Percentiles rank a stretch among this genome's conserved stretches.
Conservation (phyloP, 1,140 invertebrate genomes). For the Drosophila triauraria region DNA sequence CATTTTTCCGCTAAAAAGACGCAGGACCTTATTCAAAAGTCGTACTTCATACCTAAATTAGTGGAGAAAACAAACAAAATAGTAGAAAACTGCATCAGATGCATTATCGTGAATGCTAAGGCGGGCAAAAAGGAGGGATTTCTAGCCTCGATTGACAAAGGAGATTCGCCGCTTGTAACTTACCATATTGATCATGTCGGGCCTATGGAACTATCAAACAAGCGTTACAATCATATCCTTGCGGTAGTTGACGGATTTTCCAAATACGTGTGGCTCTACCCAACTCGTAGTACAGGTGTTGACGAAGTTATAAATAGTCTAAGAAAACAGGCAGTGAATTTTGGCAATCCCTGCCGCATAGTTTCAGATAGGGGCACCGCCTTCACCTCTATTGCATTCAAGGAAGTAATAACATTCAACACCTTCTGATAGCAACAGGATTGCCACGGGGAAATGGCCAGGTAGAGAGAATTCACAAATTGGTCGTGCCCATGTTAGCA, state of each 20-base stretch:
- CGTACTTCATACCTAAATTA: slow-evolving; percentile 13
- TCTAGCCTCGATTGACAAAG: too few species aligned
- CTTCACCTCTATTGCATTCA: slow-evolving; percentile 21
- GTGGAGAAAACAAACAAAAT: slow-evolving; percentile 7
- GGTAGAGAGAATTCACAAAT: slow-evolving; percentile 9
- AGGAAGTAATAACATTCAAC: slow-evolving; percentile 1
- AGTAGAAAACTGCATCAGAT: slow-evolving; percentile 11
- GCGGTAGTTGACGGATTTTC: slow-evolving; percentile 62
- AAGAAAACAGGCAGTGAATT: slow-evolving; percentile 9
- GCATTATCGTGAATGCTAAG: slow-evolving; percentile 25
- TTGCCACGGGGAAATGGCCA: slow-evolving; percentile 5
- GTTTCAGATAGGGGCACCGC: slow-evolving; percentile 19
- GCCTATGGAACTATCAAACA: slow-evolving; percentile 73
- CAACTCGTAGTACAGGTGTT: slow-evolving; percentile 12
- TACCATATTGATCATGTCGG: slow-evolving; percentile 63
- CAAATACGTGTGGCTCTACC: slow-evolving; percentile 20
- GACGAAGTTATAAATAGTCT: slow-evolving; percentile 18
- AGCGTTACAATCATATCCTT: slow-evolving; percentile 84
- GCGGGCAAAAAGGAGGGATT: too few species aligned
- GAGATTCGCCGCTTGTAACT: not conserved
- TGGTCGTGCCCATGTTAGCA: not conserved
- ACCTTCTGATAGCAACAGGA: slow-evolving; percentile 1
- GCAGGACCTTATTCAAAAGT: slow-evolving; percentile 14
- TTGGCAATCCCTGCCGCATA: slow-evolving; percentile 18
- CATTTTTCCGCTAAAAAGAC: slow-evolving; percentile 15